Percentiles rank a stretch among this genome's conserved stretches.
Conservation (phyloP, 2,888 invertebrate species). For the Mesorhabditis sp. region DNA sequence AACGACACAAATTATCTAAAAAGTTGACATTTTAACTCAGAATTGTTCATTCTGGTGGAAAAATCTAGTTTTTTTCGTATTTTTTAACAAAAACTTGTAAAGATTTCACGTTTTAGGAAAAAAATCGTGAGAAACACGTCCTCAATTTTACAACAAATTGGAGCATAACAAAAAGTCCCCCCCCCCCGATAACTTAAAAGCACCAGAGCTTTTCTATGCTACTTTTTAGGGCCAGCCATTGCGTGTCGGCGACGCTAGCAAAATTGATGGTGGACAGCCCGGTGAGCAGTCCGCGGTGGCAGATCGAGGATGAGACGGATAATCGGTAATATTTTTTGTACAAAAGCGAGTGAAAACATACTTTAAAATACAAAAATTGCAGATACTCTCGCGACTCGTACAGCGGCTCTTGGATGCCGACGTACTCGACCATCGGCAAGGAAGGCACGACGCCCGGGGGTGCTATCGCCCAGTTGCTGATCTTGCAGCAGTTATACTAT, state of each 20-base stretch:
- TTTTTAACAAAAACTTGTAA: too few relatives aligned
- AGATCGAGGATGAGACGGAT: background rate
- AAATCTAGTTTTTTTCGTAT: too few relatives aligned
- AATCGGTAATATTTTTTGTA: constrained; percentile 11
- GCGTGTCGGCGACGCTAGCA: background rate
- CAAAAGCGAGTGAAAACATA: background rate
- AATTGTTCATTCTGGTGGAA: too few relatives aligned
- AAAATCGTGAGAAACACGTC: too few relatives aligned
- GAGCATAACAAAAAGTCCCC: too few relatives aligned
- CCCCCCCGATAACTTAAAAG: too few relatives aligned
- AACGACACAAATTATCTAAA: background rate
- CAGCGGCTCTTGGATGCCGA: background rate
- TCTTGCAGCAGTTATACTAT: constrained; percentile 36
- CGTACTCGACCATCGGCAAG: background rate
- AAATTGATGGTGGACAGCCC: background rate
- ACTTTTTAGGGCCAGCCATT: background rate
- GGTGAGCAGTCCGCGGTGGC: constrained; percentile 3
- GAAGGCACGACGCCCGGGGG: constrained; percentile 22
- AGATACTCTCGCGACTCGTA: background rate
- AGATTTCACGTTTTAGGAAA: too few relatives aligned
- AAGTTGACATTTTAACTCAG: too few relatives aligned
- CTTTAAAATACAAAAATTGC: too few relatives aligned
- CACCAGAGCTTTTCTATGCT: too few relatives aligned
- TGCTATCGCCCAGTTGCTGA: constrained; percentile 34
- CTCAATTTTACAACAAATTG: too few relatives aligned